Conservation (phyloP, 2,888 invertebrate genomes). For the Rhopalosiphum nymphaeae region DNA sequence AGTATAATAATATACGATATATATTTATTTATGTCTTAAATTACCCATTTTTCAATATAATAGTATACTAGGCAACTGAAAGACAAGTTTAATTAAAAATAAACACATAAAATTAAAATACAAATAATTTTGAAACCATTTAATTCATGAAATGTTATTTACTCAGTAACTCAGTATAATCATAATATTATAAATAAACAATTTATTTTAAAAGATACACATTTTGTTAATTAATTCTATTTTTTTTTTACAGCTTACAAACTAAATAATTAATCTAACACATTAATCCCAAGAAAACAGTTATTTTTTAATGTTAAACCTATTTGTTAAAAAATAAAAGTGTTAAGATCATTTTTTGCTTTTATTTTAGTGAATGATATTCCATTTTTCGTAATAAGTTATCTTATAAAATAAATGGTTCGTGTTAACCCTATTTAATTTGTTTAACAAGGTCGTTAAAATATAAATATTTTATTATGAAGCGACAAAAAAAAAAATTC, state of each 20-base stretch:
- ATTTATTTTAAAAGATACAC: background rate
- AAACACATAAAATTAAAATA: background rate
- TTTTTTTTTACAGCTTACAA: background rate
- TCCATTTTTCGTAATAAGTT: background rate
- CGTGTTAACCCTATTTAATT: background rate
- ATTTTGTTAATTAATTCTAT: background rate
- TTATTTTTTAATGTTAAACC: background rate
- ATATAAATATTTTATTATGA: slow-evolving; percentile 2
- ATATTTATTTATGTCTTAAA: background rate
- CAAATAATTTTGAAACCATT: background rate
- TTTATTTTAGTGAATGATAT: background rate
- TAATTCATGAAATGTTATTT: background rate
- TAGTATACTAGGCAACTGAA: background rate
- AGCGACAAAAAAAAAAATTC: background rate
- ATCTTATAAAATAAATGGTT: background rate
- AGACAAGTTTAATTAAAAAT: background rate
- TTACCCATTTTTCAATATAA: background rate
- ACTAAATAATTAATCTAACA: background rate
- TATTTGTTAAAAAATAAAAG: background rate
- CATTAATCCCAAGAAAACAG: background rate
- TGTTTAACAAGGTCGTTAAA: slow-evolving; percentile 6
- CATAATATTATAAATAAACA: background rate
- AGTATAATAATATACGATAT: background rate
- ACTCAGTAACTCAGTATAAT: background rate
- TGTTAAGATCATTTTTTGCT: background rate